Evolutionary conservation across 2,113 vertebrate species (phyloP).

Genomic region (Helogale parvula): DNA sequence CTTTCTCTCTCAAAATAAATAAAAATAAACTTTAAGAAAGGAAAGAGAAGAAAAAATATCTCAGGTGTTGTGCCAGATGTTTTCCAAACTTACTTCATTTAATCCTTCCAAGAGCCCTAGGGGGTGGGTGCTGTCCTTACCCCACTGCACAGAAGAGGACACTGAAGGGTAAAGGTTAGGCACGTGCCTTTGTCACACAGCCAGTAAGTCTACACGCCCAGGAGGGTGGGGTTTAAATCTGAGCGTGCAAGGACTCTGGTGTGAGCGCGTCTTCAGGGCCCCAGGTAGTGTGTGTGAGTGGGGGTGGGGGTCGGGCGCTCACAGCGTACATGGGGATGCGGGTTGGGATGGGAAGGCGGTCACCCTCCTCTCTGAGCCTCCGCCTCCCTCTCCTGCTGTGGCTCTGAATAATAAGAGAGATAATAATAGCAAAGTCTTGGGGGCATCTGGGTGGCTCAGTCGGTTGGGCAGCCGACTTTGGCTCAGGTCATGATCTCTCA

Average conservation of each 20-base stretch:
- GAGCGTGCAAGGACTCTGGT: not conserved
- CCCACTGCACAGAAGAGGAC: not conserved
- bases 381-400: not conserved
- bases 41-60: too few relatives aligned
- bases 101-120: not conserved
- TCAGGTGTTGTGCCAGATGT: not conserved
- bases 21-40: too few relatives aligned
- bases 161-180: not conserved
- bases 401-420: constrained; percentile 27
- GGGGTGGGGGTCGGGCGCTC: not conserved
- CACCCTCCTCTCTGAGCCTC: not conserved
- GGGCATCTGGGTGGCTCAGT: too few relatives aligned
- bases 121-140: not conserved
- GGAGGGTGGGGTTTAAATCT: not conserved
- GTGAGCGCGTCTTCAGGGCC: not conserved
- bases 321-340: fast-evolving
- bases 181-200: not conserved
- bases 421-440: not conserved
- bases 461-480: too few relatives aligned
- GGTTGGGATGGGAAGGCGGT: not conserved
- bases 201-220: not conserved
- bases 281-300: not conserved
- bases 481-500: too few relatives aligned
- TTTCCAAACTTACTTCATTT: not conserved
- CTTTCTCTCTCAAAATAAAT: too few relatives aligned